Conservation (phyloP, 2,113 vertebrate genomes). For the Leiothrix lutea region DNA sequence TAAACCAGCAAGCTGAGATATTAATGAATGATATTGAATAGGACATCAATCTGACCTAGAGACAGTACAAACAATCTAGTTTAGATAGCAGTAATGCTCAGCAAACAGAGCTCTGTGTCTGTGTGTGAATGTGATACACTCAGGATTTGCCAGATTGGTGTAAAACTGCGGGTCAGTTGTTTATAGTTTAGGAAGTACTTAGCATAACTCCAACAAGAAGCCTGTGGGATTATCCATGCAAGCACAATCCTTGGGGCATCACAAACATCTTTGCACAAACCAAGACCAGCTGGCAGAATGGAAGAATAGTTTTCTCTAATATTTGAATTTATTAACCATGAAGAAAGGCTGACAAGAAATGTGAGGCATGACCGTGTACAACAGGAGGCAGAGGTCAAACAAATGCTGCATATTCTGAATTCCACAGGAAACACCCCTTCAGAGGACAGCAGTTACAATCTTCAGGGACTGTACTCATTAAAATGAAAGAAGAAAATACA, state of each 20-base stretch:
- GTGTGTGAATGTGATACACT: background rate
- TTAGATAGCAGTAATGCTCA: background rate
- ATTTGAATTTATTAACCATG: background rate
- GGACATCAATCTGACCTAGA: background rate
- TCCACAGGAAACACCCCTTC: background rate
- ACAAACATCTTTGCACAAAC: background rate
- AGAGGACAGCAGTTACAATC: background rate
- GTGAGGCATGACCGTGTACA: background rate
- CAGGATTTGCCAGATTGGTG: background rate
- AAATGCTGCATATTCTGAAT: conserved; percentile 17
- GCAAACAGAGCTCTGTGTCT: background rate
- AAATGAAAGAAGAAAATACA: conserved; percentile 4
- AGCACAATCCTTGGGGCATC: background rate
- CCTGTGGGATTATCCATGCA: background rate
- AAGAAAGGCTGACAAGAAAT: background rate
- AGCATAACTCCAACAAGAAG: background rate
- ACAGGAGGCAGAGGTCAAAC: background rate
- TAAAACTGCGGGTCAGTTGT: background rate
- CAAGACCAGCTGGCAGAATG: background rate
- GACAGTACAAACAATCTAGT: background rate
- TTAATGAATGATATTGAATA: background rate
- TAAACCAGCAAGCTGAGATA: background rate
- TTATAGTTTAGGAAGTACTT: background rate
- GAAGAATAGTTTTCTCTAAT: background rate
- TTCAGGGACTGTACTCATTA: background rate